Percentiles rank a stretch among this genome's conserved stretches.
Evolutionary conservation across 1,140 invertebrate genomes (phyloP).

Genomic region (Physella acuta): DNA sequence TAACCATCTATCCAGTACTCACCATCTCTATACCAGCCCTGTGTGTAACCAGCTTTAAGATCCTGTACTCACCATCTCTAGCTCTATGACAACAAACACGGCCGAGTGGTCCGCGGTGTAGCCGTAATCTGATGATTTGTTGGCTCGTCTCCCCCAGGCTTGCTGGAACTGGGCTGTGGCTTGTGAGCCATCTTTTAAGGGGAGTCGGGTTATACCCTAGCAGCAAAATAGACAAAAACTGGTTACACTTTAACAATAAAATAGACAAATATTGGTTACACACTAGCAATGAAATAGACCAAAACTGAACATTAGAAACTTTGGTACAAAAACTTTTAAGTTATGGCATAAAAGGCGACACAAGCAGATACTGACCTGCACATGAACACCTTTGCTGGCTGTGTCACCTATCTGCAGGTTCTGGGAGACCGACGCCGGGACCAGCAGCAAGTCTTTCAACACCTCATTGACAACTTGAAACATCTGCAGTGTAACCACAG

Average conservation of each 20-base stretch:
- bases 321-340: too few relatives aligned
- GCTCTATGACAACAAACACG: constrained; percentile 40
- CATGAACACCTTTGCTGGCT: constrained; percentile 44
- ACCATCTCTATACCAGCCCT: too few relatives aligned
- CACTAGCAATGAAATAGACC: too few relatives aligned
- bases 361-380: constrained; percentile 31
- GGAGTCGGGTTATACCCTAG: constrained; percentile 31
- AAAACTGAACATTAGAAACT: too few relatives aligned
- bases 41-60: too few relatives aligned
- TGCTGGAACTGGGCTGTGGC: constrained; percentile 39
- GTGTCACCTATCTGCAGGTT: constrained; percentile 42
- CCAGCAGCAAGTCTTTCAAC: constrained; percentile 41
- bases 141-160: constrained; percentile 39
- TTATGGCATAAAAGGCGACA: too few relatives aligned
- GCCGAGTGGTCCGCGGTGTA: constrained; percentile 41
- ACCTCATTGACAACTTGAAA: constrained; percentile 50
- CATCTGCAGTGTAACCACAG: constrained; percentile 42
- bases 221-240: constrained; percentile 15
- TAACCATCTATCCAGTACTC: too few relatives aligned
- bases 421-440: constrained; percentile 29
- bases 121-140: constrained; percentile 42
- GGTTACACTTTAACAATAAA: too few relatives aligned
- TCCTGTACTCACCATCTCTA: constrained; percentile 40
- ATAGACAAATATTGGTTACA: too few relatives aligned
- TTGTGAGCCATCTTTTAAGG: constrained; percentile 35